Percentiles rank a stretch among this genome's conserved stretches.
phyloP scores from a whole-genome alignment of 2,113 vertebrate genomes.

The Dasyprocta punctata region DNA sequence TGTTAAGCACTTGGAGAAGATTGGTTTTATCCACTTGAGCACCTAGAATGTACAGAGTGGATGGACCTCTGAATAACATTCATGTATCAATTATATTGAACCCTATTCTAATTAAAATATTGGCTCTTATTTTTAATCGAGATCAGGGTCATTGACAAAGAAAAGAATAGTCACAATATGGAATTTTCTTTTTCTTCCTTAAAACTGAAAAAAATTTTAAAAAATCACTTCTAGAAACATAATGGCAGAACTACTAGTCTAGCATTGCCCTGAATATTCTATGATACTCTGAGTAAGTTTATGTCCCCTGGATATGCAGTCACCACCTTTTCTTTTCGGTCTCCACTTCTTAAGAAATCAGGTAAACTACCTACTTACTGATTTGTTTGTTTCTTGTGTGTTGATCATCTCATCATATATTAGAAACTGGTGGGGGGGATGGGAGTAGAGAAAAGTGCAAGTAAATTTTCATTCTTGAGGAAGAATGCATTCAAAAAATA shows the following conservation, averaged over 20 bases:
- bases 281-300: not conserved
- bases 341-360: conserved; percentile 16
- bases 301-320: not conserved
- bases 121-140: not conserved
- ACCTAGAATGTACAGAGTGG: not conserved
- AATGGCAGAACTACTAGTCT: not conserved
- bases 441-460: not conserved
- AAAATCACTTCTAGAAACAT: not conserved
- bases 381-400: not conserved
- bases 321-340: too few relatives aligned
- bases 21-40: not conserved
- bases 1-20: not conserved
- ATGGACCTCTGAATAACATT: not conserved
- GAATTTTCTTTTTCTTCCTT: not conserved
- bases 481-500: not conserved
- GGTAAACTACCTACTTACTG: not conserved
- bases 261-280: not conserved
- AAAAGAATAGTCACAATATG: not conserved
- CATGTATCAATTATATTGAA: not conserved
- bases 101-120: not conserved
- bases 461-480: not conserved
- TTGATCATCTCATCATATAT: not conserved
- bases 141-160: not conserved
- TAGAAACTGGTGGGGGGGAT: not conserved
- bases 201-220: not conserved